A percentile compares a stretch with the other conserved stretches of the same genome.
Evolutionary conservation across 2,113 vertebrate genomes (phyloP).

Genomic region (Thalassarche chlororhynchos): DNA sequence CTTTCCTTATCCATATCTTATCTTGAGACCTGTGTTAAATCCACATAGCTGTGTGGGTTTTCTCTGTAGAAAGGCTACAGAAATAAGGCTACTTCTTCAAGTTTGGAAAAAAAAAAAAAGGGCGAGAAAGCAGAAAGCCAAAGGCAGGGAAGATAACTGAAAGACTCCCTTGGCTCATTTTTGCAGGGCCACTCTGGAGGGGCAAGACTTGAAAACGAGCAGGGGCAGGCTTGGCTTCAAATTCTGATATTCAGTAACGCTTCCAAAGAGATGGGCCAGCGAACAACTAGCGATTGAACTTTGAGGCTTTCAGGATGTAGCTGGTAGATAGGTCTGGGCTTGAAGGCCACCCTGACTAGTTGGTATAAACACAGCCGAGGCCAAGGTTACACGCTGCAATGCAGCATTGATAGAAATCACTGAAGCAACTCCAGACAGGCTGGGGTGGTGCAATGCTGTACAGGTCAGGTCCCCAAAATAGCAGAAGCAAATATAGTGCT

Average conservation of each 20-base stretch:
- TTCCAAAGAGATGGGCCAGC: background rate
- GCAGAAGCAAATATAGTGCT: background rate
- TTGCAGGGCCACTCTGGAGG: background rate
- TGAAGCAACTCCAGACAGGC: background rate
- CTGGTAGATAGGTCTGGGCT: background rate
- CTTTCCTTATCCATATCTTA: background rate
- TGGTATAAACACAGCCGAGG: background rate
- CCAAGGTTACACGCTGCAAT: background rate
- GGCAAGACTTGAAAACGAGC: background rate
- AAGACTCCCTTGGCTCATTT: background rate
- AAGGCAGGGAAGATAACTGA: background rate
- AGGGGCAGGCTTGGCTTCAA: background rate
- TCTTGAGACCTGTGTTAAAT: background rate
- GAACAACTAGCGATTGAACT: background rate
- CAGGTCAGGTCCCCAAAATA: background rate
- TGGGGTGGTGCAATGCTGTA: background rate
- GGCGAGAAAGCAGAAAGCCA: background rate
- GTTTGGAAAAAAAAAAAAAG: background rate
- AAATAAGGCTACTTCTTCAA: background rate
- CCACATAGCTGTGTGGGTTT: background rate
- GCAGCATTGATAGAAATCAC: background rate
- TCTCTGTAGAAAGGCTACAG: background rate
- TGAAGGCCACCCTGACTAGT: background rate
- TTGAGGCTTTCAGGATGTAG: background rate
- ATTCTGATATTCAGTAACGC: background rate